Conservation (phyloP, 2,113 vertebrate species). For the Pavo muticus region DNA sequence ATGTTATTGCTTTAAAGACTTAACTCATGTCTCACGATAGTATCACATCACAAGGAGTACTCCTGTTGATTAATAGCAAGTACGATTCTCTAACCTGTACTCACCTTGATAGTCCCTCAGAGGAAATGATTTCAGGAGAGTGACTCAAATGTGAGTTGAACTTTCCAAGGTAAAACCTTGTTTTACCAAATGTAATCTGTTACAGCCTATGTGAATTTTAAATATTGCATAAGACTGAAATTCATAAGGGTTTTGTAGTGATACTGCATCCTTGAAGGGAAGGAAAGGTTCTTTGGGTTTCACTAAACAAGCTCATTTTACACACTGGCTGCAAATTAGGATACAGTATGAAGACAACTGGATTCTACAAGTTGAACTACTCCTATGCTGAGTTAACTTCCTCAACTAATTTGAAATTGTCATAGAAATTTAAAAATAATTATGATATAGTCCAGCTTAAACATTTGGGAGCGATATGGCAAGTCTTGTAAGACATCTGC, state of each 20-base stretch:
- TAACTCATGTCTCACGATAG: background rate
- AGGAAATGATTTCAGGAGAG: background rate
- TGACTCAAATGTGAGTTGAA: background rate
- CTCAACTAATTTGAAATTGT: background rate
- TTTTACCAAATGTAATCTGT: background rate
- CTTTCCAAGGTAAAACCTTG: background rate
- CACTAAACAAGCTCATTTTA: background rate
- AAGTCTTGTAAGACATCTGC: background rate
- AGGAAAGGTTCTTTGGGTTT: background rate
- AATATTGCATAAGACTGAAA: background rate
- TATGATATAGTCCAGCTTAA: background rate
- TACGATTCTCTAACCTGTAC: background rate
- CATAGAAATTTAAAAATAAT: background rate
- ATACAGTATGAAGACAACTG: background rate
- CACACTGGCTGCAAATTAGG: background rate
- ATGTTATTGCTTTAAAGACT: background rate
- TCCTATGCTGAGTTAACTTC: background rate
- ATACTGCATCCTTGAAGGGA: background rate
- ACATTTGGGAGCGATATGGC: background rate
- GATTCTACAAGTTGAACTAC: background rate
- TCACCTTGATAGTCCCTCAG: background rate
- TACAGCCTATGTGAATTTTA: background rate
- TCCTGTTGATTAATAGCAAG: background rate
- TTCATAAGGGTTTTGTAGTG: background rate
- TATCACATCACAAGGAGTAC: background rate